Evolutionary conservation across 1,140 invertebrate genomes (phyloP), one percentile per base, ranked within the genome.

Genomic region (Pectinophora gossypiella): DNA sequence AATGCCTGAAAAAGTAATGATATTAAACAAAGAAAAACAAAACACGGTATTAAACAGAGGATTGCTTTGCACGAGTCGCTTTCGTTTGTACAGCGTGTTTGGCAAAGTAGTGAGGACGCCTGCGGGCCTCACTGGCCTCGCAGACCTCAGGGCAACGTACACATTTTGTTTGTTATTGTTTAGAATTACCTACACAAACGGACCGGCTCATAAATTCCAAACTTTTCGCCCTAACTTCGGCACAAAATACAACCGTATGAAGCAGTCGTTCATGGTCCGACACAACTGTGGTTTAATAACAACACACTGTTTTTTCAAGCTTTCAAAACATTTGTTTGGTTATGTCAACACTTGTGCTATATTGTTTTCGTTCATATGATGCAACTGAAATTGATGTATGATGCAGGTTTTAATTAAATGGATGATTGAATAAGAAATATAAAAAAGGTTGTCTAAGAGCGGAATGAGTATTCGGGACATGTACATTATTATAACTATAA

Each of bases 101-200:
- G 54, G 19, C 32, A 10, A 53, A 52, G 58, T 59, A 56, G 48
- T 54, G 44, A 22, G 23, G 51, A 35, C 19, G 38, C 19, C 10
- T 40, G 36, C 36, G 27, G 53, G 52, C 45, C 5, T 13, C 19
- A 44, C 42, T 48, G 46, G 36, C 58, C 38, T 54, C 48, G 51
- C 16, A 49, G 48, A 40, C 38, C 54, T 32, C 36, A 48, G 40
- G 51, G 52, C 54, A 51, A 42, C 43, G 51, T 52, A 58, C 35
- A 63, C 54, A 62, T 59, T 66, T 64, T 61, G 63, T 67, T 58
- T 72, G 64, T 78, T 78, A 70, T 72, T 74, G 67, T 72, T 74
- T 70, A 61, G 66, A 69, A 69, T 76, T 74, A 74, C 70, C 43
- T 59, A 64, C 63, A 54, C 51, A 72, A 73, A 63, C 61, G 59